Conservation (phyloP, 2,888 invertebrate species). For the Ennomos quercinarius region DNA sequence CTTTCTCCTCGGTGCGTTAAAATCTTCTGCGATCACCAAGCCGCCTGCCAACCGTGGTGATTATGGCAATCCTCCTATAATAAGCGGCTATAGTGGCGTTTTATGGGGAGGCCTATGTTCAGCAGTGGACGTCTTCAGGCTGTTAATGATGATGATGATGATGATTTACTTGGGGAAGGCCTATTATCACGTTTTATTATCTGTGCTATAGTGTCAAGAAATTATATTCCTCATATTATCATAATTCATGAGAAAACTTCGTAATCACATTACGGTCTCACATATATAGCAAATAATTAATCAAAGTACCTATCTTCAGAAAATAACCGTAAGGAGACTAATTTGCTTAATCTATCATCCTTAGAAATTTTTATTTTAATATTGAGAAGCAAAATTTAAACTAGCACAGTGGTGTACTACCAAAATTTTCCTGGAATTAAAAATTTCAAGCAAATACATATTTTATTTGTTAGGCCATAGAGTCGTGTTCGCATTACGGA, state of each 20-base stretch:
- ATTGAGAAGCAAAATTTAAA: slow-evolving; percentile 8
- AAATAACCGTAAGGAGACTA: slow-evolving; percentile 43
- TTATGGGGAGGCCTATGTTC: too few species aligned
- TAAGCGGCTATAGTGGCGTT: too few species aligned
- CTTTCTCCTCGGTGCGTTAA: too few species aligned
- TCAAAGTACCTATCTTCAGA: slow-evolving; percentile 49
- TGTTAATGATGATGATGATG: too few species aligned
- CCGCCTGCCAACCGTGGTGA: too few species aligned
- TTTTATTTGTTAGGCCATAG: slow-evolving; percentile 26
- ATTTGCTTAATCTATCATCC: slow-evolving; percentile 71
- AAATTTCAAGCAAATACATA: slow-evolving; percentile 27
- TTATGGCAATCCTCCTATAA: too few species aligned
- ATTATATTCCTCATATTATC: slow-evolving; percentile 30
- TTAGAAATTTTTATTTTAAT: background rate
- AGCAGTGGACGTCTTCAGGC: too few species aligned
- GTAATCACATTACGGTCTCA: slow-evolving; percentile 46
- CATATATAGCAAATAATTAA: slow-evolving; percentile 68
- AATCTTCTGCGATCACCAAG: too few species aligned
- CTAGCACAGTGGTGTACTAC: background rate
- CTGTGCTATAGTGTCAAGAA: too few species aligned
- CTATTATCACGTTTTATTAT: too few species aligned
- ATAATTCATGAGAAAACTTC: slow-evolving; percentile 47
- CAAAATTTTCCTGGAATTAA: background rate
- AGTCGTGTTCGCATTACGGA: slow-evolving; percentile 35
- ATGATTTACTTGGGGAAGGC: too few species aligned